Conservation (phyloP, 2,113 vertebrate genomes). For the Lynx canadensis region DNA sequence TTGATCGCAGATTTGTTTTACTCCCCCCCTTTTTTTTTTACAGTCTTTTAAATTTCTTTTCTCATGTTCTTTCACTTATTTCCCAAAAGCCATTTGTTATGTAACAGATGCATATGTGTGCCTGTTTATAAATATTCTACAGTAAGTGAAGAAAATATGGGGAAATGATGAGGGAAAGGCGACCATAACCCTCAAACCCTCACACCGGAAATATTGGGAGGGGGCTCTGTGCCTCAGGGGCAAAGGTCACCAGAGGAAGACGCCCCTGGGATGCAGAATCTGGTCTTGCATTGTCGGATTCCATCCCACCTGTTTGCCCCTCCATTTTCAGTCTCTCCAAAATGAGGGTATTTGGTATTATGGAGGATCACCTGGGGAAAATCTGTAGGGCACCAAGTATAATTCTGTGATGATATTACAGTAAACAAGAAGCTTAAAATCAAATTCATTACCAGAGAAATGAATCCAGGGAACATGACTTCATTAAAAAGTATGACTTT, state of each 20-base stretch:
- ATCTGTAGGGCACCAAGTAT: not conserved
- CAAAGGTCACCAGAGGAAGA: not conserved
- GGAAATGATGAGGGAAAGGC: not conserved
- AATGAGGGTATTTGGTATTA: not conserved
- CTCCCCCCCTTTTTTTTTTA: not conserved
- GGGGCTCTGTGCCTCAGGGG: not conserved
- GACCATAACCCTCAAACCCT: not conserved
- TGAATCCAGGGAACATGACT: slow-evolving; percentile 67
- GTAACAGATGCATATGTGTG: slow-evolving; percentile 74
- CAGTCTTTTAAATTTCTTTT: slow-evolving; percentile 62
- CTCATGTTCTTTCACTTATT: slow-evolving; percentile 70
- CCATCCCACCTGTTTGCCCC: not conserved
- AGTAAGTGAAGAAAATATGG: slow-evolving; percentile 62
- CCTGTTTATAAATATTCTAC: slow-evolving; percentile 71
- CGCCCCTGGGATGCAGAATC: not conserved
- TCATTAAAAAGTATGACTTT: slow-evolving; percentile 78
- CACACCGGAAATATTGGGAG: not conserved
- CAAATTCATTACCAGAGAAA: slow-evolving; percentile 74
- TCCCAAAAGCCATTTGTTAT: slow-evolving; percentile 77
- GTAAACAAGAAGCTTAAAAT: slow-evolving; percentile 71
- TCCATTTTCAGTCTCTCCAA: slow-evolving; percentile 24
- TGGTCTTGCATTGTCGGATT: not conserved
- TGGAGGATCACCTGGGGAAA: slow-evolving; percentile 42
- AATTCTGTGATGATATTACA: slow-evolving; percentile 50
- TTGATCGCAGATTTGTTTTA: slow-evolving; percentile 66